These are phyloP conservation scores for Anoplopoma fimbria DNA, from an alignment of 2,113 vertebrate species.

Conservation along the genomic window DNA sequence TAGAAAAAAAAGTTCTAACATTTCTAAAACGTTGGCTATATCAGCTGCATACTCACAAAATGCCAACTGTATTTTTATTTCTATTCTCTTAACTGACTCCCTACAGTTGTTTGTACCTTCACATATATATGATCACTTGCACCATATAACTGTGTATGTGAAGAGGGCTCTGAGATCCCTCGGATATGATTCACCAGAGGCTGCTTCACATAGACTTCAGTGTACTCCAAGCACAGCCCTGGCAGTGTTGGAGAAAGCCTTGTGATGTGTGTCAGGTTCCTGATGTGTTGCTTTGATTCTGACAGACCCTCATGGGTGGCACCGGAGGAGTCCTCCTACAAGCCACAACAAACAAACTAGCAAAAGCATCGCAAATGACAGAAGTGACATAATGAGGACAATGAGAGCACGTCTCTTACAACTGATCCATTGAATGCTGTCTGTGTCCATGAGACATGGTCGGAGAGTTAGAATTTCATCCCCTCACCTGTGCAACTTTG, in stretches of 20 bases:
- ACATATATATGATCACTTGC: background rate
- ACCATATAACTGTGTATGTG: constrained; percentile 12
- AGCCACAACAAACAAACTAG: constrained; percentile 67
- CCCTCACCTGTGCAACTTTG: constrained; percentile 13
- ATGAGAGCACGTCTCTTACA: constrained; percentile 59
- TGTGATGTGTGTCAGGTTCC: constrained; percentile 70
- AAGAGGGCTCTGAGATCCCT: constrained; percentile 31
- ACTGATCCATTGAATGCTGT: constrained; percentile 24
- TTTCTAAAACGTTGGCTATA: background rate
- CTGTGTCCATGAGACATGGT: constrained; percentile 23
- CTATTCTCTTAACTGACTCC: background rate
- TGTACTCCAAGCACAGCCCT: constrained; percentile 36
- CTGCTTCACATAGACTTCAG: constrained; percentile 36
- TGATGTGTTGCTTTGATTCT: constrained; percentile 72
- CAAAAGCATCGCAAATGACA: constrained; percentile 67
- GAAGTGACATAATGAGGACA: constrained; percentile 81
- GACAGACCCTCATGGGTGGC: constrained; percentile 69
- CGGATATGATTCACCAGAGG: constrained; percentile 25
- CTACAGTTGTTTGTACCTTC: background rate
- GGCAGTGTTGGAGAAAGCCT: constrained; percentile 41
- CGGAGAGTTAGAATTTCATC: constrained; percentile 16
- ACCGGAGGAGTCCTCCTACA: constrained; percentile 54
- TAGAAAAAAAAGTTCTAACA: too few species aligned
- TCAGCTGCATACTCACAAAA: background rate
- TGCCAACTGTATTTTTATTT: background rate